Evolutionary conservation across 2,113 vertebrate genomes (phyloP).

Genomic region (Neopipo cinnamomea): DNA sequence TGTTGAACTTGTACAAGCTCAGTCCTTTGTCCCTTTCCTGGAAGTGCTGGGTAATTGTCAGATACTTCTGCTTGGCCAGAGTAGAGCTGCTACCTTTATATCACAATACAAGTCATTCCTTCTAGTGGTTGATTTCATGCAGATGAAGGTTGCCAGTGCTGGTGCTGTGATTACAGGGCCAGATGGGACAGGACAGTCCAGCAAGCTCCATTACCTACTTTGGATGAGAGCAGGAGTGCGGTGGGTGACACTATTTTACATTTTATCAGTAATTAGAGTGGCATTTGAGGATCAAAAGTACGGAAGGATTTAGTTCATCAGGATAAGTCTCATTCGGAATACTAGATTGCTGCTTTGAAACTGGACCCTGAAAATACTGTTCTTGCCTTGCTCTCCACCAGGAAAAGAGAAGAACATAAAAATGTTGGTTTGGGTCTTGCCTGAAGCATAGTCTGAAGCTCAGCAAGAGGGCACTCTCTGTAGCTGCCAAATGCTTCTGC

Average conservation of each 20-base stretch:
- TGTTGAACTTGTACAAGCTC: neutral
- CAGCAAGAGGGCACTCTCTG: neutral
- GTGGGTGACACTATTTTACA: neutral
- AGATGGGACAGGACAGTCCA: neutral
- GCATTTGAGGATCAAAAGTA: neutral
- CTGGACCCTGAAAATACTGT: neutral
- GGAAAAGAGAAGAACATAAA: neutral
- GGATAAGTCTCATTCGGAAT: no score
- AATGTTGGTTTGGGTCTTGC: neutral
- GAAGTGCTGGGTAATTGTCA: neutral
- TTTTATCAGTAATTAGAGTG: neutral
- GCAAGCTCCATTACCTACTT: neutral
- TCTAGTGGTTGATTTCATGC: neutral
- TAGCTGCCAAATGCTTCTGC: neutral
- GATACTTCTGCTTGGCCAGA: neutral
- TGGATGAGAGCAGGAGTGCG: fast-evolving
- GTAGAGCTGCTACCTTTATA: neutral
- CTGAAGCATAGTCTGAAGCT: neutral
- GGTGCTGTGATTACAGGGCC: neutral
- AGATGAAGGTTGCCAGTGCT: neutral
- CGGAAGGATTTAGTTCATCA: neutral
- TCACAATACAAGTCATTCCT: neutral
- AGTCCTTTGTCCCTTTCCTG: neutral
- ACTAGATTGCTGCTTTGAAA: neutral
- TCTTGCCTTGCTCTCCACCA: neutral